phyloP scores from a whole-genome alignment of 2,888 invertebrate genomes.

The Thecophora atra region DNA sequence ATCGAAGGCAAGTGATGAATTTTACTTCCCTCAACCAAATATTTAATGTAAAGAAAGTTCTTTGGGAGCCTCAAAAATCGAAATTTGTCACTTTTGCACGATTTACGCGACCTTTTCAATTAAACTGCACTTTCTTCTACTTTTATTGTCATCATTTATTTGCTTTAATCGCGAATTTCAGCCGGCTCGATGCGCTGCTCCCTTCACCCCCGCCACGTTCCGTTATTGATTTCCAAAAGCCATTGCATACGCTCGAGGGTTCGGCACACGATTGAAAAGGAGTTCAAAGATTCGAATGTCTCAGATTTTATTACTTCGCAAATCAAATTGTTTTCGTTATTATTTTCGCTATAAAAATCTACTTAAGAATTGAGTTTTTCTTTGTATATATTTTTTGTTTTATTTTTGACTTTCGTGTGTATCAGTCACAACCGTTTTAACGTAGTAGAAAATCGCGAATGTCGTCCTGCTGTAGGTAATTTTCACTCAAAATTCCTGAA shows the following conservation, averaged over 20 bases:
- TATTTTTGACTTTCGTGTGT: conserved; percentile 10
- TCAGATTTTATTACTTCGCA: conserved; percentile 4
- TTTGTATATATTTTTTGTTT: conserved; percentile 34
- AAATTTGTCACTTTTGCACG: too few species aligned
- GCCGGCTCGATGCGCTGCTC: conserved; percentile 9
- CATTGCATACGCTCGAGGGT: conserved; percentile 30
- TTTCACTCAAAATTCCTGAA: conserved; percentile 26
- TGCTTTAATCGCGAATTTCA: background rate
- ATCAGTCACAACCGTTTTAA: conserved; percentile 59
- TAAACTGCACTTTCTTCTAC: background rate
- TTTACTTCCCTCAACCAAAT: background rate
- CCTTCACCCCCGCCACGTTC: background rate
- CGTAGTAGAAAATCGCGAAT: conserved; percentile 59
- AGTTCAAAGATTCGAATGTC: background rate
- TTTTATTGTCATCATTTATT: conserved; percentile 10
- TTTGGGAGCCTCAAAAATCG: background rate
- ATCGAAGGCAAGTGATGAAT: background rate
- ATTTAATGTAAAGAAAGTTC: background rate
- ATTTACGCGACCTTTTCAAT: background rate
- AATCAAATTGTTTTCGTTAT: background rate
- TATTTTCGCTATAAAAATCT: background rate
- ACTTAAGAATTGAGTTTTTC: background rate
- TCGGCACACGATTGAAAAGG: background rate
- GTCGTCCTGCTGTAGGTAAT: conserved; percentile 42
- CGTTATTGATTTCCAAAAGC: conserved; percentile 55